Evolutionary conservation across 2,113 vertebrate species (phyloP), one percentile per base, ranked within the genome.

Genomic region (Larimichthys crocea): DNA sequence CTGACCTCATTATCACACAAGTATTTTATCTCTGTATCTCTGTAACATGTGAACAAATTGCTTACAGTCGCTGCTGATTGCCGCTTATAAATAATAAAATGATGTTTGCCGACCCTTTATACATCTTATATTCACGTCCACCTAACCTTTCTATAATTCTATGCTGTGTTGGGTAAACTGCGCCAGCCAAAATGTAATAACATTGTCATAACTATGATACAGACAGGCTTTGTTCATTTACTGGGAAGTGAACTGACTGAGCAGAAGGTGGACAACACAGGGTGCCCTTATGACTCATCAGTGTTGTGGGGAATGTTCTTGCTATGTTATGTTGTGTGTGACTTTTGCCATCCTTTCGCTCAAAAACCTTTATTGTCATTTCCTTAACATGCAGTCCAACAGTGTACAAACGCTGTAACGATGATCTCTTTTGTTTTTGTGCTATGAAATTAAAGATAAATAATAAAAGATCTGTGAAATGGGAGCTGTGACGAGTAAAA

Each of bases 221-320:
- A 56, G 44, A 57, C 16, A 72, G 50, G 24, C 63, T 74, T 72
- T 80, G 57, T 55, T 52, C 3, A 46, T 82, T 66, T 79, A 42
- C 68, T 55, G 22, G 73, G 50, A 71, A 79, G 49, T 64, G 44
- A 89, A 77, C 24, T 12, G 56, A 60, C 67, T 64, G 66, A 90
- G 83, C 88, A 91, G 88, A 91, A 78, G 88, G 87, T 84, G 86
- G 75, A 91, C 82, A 48, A 31, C 76, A 83, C 79, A 80, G 80
- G 80, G 87, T 57, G 80, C 35, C 74, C 55, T 63, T 2, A 55
- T 90, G 88, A 91, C 86, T 90, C 82, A 91, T 80, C 44, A 3
- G 31, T 73, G 63, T 57, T 50, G 49, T 70, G 40, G 62, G 63
- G 60, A 84, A 77, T 74, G 68, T 75, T 86, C 61, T 74, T 63